Evolutionary conservation across 2,113 vertebrate genomes (phyloP).

Genomic region (Plectropomus leopardus): DNA sequence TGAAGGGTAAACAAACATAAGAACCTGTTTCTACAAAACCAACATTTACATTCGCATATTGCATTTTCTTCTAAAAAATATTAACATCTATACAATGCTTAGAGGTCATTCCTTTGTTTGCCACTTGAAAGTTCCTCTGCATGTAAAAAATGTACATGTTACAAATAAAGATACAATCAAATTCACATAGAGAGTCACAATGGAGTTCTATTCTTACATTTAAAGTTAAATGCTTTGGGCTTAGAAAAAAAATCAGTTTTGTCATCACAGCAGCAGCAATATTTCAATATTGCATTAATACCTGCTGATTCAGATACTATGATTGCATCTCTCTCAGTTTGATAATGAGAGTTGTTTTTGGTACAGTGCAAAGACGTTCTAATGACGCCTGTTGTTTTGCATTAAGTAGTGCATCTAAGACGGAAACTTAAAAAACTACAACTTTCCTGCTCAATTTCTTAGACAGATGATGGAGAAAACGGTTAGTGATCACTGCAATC

Average conservation of each 20-base stretch:
- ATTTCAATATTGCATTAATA: not conserved
- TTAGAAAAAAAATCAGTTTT: not conserved
- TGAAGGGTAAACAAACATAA: not conserved
- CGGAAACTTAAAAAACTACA: not conserved
- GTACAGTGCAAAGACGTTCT: slow-evolving; percentile 18
- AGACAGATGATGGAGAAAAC: not conserved
- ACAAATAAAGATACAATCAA: not conserved
- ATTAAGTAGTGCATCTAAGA: slow-evolving; percentile 7
- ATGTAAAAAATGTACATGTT: not conserved
- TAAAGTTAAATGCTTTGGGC: not conserved
- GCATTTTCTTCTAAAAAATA: not conserved
- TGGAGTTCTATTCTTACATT: not conserved
- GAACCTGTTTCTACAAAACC: not conserved
- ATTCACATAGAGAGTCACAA: no score
- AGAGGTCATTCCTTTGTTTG: not conserved
- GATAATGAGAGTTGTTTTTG: not conserved
- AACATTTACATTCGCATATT: not conserved
- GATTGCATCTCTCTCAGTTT: slow-evolving; percentile 2
- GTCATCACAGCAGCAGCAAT: slow-evolving; percentile 16
- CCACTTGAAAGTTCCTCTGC: not conserved
- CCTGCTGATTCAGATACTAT: not conserved
- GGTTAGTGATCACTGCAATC: not conserved
- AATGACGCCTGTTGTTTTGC: not conserved
- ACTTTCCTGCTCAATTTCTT: not conserved
- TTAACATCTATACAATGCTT: not conserved